Evolutionary conservation across 2,113 vertebrate genomes (phyloP).

Genomic region (Zosterops borbonicus): DNA sequence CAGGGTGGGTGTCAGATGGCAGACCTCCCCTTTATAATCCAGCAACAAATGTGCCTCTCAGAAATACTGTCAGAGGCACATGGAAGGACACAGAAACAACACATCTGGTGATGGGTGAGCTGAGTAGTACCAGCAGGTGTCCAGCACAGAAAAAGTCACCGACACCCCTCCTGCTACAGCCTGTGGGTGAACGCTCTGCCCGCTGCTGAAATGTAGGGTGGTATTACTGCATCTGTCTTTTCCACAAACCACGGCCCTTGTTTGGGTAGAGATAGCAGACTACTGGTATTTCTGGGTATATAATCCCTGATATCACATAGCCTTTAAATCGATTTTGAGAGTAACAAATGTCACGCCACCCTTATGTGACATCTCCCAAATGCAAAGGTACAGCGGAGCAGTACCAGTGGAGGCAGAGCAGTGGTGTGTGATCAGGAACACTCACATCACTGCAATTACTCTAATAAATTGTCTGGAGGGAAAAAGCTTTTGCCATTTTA

Average conservation of each 20-base stretch:
- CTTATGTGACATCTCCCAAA: neutral
- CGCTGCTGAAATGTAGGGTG: neutral
- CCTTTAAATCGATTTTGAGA: constrained; percentile 6
- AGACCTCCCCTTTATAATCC: neutral
- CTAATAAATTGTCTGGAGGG: neutral
- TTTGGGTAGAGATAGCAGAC: constrained; percentile 2
- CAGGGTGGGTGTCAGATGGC: neutral
- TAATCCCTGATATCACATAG: neutral
- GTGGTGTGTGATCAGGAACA: neutral
- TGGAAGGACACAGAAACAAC: neutral
- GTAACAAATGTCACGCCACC: neutral
- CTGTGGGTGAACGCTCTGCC: neutral
- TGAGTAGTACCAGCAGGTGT: constrained; percentile 17
- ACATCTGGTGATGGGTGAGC: neutral
- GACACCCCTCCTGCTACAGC: neutral
- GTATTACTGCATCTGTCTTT: constrained; percentile 30
- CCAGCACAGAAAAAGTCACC: neutral
- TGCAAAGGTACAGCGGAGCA: neutral
- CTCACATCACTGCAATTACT: neutral
- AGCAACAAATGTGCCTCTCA: constrained; percentile 21
- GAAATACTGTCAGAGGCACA: neutral
- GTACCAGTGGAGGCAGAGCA: neutral
- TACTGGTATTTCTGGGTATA: neutral
- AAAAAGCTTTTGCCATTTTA: neutral
- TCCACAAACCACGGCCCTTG: neutral